Evolutionary conservation across 2,888 invertebrate species (phyloP).

Genomic region (Lepidonotus clava): DNA sequence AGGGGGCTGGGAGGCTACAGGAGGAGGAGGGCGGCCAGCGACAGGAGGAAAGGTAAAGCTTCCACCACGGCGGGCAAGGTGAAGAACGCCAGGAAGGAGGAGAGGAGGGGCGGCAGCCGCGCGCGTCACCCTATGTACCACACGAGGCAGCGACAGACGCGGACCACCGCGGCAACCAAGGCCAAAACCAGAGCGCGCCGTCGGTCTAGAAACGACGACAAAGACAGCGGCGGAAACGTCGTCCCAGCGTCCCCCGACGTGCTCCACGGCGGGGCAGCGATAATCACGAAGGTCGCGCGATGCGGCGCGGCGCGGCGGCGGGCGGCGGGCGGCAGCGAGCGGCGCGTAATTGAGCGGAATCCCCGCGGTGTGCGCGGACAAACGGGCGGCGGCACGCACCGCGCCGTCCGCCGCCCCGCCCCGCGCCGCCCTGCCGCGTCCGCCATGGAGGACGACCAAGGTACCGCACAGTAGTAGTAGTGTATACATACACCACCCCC

Average conservation of each 20-base stretch:
- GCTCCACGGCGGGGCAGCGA: neutral
- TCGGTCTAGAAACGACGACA: too few relatives aligned
- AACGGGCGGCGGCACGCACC: neutral
- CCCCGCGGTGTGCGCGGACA: neutral
- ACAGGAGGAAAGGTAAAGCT: neutral
- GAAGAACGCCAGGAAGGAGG: neutral
- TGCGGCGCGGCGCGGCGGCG: conserved; percentile 10
- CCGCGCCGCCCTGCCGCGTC: neutral
- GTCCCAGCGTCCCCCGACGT: neutral
- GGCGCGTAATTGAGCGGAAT: neutral
- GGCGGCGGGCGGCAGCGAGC: conserved; percentile 38
- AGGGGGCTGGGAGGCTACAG: neutral
- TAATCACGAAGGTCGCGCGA: neutral
- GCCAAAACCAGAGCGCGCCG: too few relatives aligned
- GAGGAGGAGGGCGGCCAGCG: neutral
- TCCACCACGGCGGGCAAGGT: neutral
- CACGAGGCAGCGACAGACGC: neutral
- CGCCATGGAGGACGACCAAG: too few relatives aligned
- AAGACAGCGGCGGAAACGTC: neutral
- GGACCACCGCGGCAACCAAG: too few relatives aligned
- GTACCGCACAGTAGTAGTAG: too few relatives aligned
- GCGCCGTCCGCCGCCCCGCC: neutral
- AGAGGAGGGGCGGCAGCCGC: neutral
- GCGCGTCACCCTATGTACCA: neutral
- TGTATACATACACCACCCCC: too few relatives aligned